A percentile compares a stretch with the other conserved stretches of the same genome.
These are phyloP conservation scores for Sakesphorus luctuosus DNA, from an alignment of 2,113 vertebrate species.

Conservation along the genomic window DNA sequence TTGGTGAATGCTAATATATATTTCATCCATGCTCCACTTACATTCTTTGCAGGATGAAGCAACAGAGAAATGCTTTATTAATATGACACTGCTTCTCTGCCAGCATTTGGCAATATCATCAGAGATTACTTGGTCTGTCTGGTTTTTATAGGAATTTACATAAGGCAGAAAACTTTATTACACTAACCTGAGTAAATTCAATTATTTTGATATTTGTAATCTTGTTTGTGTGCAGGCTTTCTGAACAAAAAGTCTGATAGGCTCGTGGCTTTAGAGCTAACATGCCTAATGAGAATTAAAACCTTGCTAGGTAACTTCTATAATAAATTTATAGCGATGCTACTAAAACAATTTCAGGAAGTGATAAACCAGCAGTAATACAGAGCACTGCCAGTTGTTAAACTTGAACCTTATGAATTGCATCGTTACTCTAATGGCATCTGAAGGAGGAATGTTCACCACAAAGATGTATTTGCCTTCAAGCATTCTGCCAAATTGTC, in stretches of 20 bases:
- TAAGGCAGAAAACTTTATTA: constrained; percentile 20
- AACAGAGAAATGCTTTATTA: constrained; percentile 15
- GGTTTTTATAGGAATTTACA: constrained; percentile 1
- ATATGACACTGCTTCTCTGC: neutral
- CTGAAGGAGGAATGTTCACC: neutral
- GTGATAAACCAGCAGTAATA: neutral
- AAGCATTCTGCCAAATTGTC: neutral
- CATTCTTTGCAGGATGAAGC: neutral
- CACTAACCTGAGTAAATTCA: neutral
- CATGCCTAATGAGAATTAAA: neutral
- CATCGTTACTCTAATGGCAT: neutral
- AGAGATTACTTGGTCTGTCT: constrained; percentile 25
- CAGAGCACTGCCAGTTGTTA: neutral
- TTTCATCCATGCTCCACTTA: neutral
- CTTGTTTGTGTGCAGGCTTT: neutral
- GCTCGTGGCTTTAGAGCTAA: neutral
- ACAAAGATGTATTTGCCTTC: neutral
- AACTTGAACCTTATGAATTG: neutral
- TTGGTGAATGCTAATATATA: neutral
- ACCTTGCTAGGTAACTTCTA: neutral
- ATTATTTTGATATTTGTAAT: constrained; percentile 8
- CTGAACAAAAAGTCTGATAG: neutral
- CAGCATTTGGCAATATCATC: neutral
- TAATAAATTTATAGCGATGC: neutral
- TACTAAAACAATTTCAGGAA: neutral